A percentile compares a stretch with the other conserved stretches of the same genome.
phyloP scores from a whole-genome alignment of 2,797 vertebrate genomes.

The Orestias chungarensis region DNA sequence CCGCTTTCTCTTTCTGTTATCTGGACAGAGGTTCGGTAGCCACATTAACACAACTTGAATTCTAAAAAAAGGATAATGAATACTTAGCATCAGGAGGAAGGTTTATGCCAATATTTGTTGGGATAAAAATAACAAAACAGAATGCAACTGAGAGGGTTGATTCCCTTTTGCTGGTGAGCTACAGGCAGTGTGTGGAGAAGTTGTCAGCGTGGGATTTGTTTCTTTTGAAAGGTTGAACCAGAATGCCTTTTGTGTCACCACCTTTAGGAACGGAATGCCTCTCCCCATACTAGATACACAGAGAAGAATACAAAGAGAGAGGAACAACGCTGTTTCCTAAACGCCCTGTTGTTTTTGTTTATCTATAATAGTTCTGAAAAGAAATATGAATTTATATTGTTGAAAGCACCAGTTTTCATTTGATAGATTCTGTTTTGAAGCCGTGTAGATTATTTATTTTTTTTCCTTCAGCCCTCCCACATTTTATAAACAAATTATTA shows the following conservation, averaged over 20 bases:
- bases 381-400: constrained; percentile 83
- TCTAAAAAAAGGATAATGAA: constrained; percentile 32
- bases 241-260: constrained; percentile 84
- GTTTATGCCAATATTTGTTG: constrained; percentile 23
- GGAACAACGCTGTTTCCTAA: constrained; percentile 83
- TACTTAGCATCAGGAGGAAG: constrained; percentile 34
- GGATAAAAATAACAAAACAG: constrained; percentile 21
- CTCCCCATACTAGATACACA: constrained; percentile 85
- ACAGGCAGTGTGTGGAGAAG: constrained; percentile 62
- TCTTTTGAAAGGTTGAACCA: constrained; percentile 76
- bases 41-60: constrained; percentile 34
- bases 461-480: constrained; percentile 89
- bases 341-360: constrained; percentile 84
- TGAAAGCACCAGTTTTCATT: constrained; percentile 88
- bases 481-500: constrained; percentile 86
- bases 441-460: constrained; percentile 79
- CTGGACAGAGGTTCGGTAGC: constrained; percentile 31
- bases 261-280: constrained; percentile 73
- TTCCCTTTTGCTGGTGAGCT: constrained; percentile 62
- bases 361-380: constrained; percentile 83
- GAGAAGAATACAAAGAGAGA: constrained; percentile 80
- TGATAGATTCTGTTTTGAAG: constrained; percentile 75
- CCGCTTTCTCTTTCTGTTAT: constrained; percentile 19
- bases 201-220: constrained; percentile 33
- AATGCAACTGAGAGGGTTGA: constrained; percentile 29